Evolutionary conservation across 1,140 invertebrate genomes (phyloP).

Genomic region (Drosophila nannoptera): DNA sequence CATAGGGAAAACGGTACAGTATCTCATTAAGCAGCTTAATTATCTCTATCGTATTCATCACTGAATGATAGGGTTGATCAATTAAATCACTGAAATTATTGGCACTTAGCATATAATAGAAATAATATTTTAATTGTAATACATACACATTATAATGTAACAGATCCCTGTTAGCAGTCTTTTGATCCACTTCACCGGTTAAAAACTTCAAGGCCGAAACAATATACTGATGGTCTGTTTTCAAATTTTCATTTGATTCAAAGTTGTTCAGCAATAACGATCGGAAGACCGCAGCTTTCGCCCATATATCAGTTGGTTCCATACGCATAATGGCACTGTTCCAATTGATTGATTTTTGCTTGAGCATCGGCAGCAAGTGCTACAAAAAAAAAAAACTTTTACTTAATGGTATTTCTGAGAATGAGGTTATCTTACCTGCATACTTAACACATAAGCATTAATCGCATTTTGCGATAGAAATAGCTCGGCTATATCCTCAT

Average conservation of each 20-base stretch:
- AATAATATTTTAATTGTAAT: too few species aligned
- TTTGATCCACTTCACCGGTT: constrained; percentile 49
- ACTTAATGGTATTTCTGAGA: not conserved
- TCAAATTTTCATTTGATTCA: constrained; percentile 64
- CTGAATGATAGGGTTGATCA: constrained; percentile 46
- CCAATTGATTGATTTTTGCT: constrained; percentile 45
- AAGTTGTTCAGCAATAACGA: constrained; percentile 69
- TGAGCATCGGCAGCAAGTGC: constrained; percentile 60
- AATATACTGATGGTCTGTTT: constrained; percentile 65
- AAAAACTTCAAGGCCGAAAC: constrained; percentile 57
- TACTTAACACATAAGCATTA: constrained; percentile 57
- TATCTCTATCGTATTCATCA: constrained; percentile 77
- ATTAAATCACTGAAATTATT: constrained; percentile 38
- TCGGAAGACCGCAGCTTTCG: constrained; percentile 59
- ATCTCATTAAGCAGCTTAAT: constrained; percentile 79
- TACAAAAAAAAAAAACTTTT: constrained; percentile 6
- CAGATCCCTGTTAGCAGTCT: constrained; percentile 55
- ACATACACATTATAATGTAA: constrained; percentile 73
- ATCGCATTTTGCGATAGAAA: constrained; percentile 49
- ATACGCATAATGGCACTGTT: constrained; percentile 57
- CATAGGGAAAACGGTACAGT: constrained; percentile 77
- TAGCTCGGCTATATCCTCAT: constrained; percentile 61
- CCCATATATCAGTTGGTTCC: constrained; percentile 56
- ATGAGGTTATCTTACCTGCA: constrained; percentile 48
- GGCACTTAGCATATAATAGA: not conserved